Evolutionary conservation across 2,113 vertebrate genomes (phyloP), one percentile per base, ranked within the genome.

Genomic region (Ageneiosus marmoratus): DNA sequence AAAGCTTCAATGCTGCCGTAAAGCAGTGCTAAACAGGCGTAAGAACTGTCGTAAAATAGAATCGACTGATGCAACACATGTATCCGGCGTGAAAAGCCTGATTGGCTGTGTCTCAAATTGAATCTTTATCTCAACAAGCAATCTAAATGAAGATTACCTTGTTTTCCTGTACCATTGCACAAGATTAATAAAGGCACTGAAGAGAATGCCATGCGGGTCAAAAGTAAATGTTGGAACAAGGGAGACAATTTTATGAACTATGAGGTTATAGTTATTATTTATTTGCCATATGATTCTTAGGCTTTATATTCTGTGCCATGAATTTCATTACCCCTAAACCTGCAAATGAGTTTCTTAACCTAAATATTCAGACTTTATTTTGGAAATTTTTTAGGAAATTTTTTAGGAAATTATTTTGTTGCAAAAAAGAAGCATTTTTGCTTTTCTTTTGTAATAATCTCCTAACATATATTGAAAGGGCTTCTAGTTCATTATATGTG

Each of bases 41-140:
- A 65, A 27, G 13, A 60, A 48, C 48, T 80, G 87, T 24, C 86
- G 86, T 81, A 84, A 85, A 75, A 37, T 34, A 7, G 60, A 22
- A n/a, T 48, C 5, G 85, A 87, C 93, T 94, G 94, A 95, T 84
- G 93, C 94, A 95, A 95, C n/a, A 74, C 32, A 44, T 24, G 5
- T 56, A 53, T 18, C 44, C 69, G 44, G 4, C 37, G 37, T 24
- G 67, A 1, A 46, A 10, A 0, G 22, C 4, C 34, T 41, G 37
- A 18, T 11, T 46, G 69, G 46, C 27, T 74, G 72, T 11, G 46
- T 74, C 16, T 20, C 46, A 51, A 75, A 50, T 32, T 27, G 48
- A 20, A 34, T 2, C 16, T n/a, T 15, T 3, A 8, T 3, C 10
- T 1, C 22, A 1, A 9, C 1, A 67, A 44, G 65, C 20, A 10